Conservation (phyloP, 2,888 invertebrate genomes). For the Hyppa rectilinea region DNA sequence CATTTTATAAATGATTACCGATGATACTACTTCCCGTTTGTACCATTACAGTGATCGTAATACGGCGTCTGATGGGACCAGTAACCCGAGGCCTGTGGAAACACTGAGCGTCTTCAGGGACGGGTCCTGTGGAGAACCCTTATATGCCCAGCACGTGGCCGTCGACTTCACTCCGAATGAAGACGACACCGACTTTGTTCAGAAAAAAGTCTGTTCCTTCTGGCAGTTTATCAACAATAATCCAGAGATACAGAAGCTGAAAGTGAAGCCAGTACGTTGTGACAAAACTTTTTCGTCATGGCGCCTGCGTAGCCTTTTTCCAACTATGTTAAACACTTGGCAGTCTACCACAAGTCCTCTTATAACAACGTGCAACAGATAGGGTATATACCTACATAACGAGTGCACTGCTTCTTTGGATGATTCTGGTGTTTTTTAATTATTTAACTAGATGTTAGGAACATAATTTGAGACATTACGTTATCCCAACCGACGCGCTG, state of each 20-base stretch:
- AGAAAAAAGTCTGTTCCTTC: constrained; percentile 71
- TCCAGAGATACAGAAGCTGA: constrained; percentile 66
- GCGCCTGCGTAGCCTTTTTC: not conserved
- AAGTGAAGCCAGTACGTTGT: constrained; percentile 65
- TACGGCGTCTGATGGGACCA: not conserved
- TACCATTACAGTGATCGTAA: not conserved
- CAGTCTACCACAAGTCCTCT: not conserved
- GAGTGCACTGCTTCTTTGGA: not conserved
- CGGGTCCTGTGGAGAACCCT: constrained; percentile 55
- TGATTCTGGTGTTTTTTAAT: not conserved
- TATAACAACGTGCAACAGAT: not conserved
- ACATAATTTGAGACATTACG: not conserved
- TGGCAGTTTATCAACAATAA: constrained; percentile 69
- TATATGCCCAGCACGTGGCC: constrained; percentile 31
- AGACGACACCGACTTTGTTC: constrained; percentile 64
- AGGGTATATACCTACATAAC: not conserved
- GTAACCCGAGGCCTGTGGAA: constrained; percentile 32
- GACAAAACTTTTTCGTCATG: not conserved
- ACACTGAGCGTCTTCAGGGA: constrained; percentile 38
- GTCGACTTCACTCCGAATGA: constrained; percentile 66
- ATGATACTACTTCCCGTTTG: not conserved
- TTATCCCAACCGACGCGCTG: too few species aligned
- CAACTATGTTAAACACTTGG: not conserved
- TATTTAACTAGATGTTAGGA: not conserved
- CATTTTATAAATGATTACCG: constrained; percentile 8